Conservation (phyloP, 2,113 vertebrate genomes). For the Bagarius yarrelli region DNA sequence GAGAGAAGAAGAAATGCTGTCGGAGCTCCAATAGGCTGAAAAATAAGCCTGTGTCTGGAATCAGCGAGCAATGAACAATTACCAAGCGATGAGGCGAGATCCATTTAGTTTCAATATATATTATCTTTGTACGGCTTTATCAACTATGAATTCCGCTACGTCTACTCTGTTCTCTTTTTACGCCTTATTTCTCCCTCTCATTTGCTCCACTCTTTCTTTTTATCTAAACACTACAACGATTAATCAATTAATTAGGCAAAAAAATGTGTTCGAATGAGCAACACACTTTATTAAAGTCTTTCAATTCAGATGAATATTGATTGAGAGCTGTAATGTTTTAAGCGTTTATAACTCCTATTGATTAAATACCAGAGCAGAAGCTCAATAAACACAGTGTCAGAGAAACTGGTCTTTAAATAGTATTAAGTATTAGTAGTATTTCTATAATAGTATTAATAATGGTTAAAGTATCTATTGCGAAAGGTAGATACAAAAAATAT, state of each 20-base stretch:
- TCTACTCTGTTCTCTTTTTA: slow-evolving; percentile 37
- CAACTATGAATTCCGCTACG: slow-evolving; percentile 44
- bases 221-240: slow-evolving; percentile 46
- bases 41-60: slow-evolving; percentile 32
- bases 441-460: no score
- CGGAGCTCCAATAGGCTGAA: slow-evolving; percentile 28
- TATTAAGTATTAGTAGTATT: no score
- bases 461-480: no score
- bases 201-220: background rate
- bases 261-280: background rate
- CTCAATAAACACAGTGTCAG: background rate
- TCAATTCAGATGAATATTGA: slow-evolving; percentile 4
- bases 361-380: background rate
- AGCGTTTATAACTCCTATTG: background rate
- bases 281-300: background rate
- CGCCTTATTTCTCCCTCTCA: background rate
- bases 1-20: slow-evolving; percentile 5
- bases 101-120: background rate
- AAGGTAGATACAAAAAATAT: no score
- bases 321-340: background rate
- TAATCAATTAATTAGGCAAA: slow-evolving; percentile 28
- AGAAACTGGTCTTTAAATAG: no score
- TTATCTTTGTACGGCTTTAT: slow-evolving; percentile 36
- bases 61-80: slow-evolving; percentile 41
- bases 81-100: background rate